Conservation (phyloP, 2,113 vertebrate species). For the Synodontis membranacea region DNA sequence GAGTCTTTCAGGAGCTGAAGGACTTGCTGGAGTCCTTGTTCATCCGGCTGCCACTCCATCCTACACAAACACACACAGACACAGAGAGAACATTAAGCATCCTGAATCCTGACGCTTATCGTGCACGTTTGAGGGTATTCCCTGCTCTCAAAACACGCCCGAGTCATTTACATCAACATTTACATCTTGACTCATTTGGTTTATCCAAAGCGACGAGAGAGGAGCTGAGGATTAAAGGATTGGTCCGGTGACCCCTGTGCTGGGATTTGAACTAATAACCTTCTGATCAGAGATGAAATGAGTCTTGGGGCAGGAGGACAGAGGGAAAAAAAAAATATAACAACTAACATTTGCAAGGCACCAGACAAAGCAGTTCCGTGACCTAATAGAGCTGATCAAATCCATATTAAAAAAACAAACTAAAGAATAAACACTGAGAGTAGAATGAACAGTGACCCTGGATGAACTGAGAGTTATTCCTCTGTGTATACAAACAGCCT, state of each 20-base stretch:
- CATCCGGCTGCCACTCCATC: conserved; percentile 96
- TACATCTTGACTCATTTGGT: not conserved
- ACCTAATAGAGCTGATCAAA: too few relatives aligned
- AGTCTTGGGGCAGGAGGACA: too few relatives aligned
- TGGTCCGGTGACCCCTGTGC: not conserved
- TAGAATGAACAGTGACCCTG: not conserved
- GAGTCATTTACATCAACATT: not conserved
- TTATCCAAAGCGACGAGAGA: not conserved
- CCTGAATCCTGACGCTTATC: too few relatives aligned
- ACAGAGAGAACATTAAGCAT: not conserved
- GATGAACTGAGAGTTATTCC: not conserved
- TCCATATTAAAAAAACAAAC: too few relatives aligned
- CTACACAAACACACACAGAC: conserved; percentile 45
- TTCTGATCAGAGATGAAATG: not conserved
- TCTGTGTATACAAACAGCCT: too few relatives aligned
- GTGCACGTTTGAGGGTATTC: not conserved
- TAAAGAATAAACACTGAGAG: too few relatives aligned
- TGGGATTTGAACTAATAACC: not conserved
- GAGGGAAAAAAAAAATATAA: too few relatives aligned
- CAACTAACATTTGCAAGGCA: too few relatives aligned
- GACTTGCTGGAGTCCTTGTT: conserved; percentile 92
- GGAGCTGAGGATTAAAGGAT: not conserved
- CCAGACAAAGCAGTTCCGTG: too few relatives aligned
- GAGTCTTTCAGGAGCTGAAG: conserved; percentile 92
- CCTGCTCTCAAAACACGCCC: not conserved